phyloP scores from a whole-genome alignment of 2,888 invertebrate species.

The Pseudococcus jackbeardsleyi region DNA sequence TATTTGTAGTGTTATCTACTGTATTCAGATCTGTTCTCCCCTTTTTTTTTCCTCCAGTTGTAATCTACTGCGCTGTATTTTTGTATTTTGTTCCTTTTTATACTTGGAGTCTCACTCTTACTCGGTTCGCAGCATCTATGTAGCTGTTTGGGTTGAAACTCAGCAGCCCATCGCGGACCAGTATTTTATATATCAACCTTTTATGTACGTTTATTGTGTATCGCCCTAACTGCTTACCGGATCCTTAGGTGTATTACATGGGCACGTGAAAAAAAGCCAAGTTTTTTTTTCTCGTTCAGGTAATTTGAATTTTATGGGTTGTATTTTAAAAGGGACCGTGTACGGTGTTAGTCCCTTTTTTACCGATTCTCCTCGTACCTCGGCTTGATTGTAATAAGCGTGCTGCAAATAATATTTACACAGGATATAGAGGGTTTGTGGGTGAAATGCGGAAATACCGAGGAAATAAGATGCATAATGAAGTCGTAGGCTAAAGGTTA shows the following conservation, averaged over 20 bases:
- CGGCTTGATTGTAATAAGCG: slow-evolving; percentile 33
- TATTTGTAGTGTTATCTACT: slow-evolving; percentile 27
- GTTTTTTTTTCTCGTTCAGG: slow-evolving; percentile 34
- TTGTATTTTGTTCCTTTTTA: slow-evolving; percentile 28
- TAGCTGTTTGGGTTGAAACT: too few species aligned
- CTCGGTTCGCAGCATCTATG: neutral
- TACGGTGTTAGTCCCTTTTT: neutral
- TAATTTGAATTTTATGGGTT: slow-evolving; percentile 52
- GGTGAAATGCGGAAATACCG: slow-evolving; percentile 26
- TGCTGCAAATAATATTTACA: slow-evolving; percentile 50
- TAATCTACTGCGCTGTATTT: slow-evolving; percentile 24
- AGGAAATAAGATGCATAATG: slow-evolving; percentile 39
- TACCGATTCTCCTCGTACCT: neutral
- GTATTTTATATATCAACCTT: slow-evolving; percentile 24
- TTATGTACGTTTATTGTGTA: slow-evolving; percentile 34
- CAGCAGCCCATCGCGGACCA: too few species aligned
- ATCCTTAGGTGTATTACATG: slow-evolving; percentile 37
- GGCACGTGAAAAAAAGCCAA: slow-evolving; percentile 36
- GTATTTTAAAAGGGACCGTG: slow-evolving; percentile 11
- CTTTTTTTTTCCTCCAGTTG: neutral
- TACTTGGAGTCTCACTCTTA: neutral
- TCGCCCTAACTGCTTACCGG: slow-evolving; percentile 24
- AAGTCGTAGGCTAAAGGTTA: slow-evolving; percentile 37
- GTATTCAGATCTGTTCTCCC: slow-evolving; percentile 29
- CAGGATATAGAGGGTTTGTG: slow-evolving; percentile 35